Evolutionary conservation across 2,888 invertebrate genomes (phyloP).

Genomic region (Trilocha varians): DNA sequence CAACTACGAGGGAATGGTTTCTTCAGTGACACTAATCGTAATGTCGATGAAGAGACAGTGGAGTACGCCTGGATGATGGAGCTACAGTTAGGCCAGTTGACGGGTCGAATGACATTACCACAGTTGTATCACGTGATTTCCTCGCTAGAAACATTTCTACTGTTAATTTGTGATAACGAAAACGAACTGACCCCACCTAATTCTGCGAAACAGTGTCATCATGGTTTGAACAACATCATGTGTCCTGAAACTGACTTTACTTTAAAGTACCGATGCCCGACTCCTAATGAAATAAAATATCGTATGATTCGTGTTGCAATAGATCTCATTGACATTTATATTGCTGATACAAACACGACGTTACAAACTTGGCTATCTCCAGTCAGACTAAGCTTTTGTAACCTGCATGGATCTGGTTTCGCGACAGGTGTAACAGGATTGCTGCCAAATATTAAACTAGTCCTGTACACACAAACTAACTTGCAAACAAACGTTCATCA

Average conservation of each 20-base stretch:
- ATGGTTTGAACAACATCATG: constrained; percentile 79
- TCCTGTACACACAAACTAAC: constrained; percentile 79
- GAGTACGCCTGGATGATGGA: constrained; percentile 99
- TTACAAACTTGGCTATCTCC: constrained; percentile 92
- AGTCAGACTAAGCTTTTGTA: constrained; percentile 90
- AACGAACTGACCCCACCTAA: constrained; percentile 90
- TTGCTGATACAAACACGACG: constrained; percentile 91
- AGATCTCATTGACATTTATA: constrained; percentile 90
- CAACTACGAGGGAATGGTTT: constrained; percentile 96
- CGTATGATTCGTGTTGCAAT: constrained; percentile 91
- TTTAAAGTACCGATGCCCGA: constrained; percentile 83
- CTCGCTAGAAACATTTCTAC: constrained; percentile 89
- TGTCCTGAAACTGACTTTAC: constrained; percentile 80
- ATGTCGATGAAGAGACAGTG: constrained; percentile 92
- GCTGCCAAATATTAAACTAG: constrained; percentile 79
- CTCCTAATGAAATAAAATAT: constrained; percentile 91
- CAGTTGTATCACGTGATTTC: constrained; percentile 91
- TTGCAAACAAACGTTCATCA: constrained; percentile 68
- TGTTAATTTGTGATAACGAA: constrained; percentile 90
- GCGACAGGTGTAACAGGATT: constrained; percentile 91
- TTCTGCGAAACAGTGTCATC: constrained; percentile 83
- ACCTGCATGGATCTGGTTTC: constrained; percentile 94
- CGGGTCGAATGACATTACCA: constrained; percentile 90
- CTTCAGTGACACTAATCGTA: constrained; percentile 94
- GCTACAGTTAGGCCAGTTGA: constrained; percentile 92